Evolutionary conservation across 1,140 invertebrate species (phyloP).

Genomic region (Fopius arisanus): DNA sequence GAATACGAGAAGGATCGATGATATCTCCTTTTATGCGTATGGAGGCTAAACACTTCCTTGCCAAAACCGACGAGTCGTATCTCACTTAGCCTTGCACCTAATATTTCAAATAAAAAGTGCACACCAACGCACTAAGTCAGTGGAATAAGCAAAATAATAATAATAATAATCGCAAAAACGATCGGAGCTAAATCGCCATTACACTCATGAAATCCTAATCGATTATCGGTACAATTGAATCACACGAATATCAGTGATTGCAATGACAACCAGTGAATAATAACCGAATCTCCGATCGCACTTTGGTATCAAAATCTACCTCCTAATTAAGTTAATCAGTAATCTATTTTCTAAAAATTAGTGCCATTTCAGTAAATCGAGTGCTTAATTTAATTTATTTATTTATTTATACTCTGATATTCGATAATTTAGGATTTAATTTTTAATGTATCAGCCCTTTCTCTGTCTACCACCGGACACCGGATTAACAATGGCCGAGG

Average conservation of each 20-base stretch:
- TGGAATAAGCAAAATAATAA: slow-evolving; percentile 5
- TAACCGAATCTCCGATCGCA: not conserved
- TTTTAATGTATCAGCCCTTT: slow-evolving; percentile 15
- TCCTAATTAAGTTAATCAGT: not conserved
- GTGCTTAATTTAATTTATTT: slow-evolving; percentile 11
- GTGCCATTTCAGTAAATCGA: slow-evolving; percentile 8
- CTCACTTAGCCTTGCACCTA: slow-evolving; percentile 50
- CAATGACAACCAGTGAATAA: not conserved
- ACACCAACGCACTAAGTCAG: not conserved
- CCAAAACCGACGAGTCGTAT: slow-evolving; percentile 56
- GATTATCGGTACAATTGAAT: too few relatives aligned
- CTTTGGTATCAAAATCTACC: slow-evolving; percentile 13
- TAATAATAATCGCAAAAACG: not conserved
- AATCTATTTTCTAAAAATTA: not conserved
- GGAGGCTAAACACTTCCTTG: slow-evolving; percentile 60
- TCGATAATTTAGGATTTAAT: slow-evolving; percentile 7
- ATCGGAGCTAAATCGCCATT: not conserved
- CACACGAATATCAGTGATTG: too few relatives aligned
- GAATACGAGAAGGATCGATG: slow-evolving; percentile 55
- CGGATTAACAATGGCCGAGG: too few relatives aligned
- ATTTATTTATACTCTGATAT: slow-evolving; percentile 1
- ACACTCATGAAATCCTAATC: too few relatives aligned
- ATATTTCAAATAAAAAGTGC: not conserved
- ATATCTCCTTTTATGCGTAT: slow-evolving; percentile 58
- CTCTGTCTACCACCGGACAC: not conserved